Evolutionary conservation across 2,113 vertebrate species (phyloP).

Genomic region (Zapus hudsonius): DNA sequence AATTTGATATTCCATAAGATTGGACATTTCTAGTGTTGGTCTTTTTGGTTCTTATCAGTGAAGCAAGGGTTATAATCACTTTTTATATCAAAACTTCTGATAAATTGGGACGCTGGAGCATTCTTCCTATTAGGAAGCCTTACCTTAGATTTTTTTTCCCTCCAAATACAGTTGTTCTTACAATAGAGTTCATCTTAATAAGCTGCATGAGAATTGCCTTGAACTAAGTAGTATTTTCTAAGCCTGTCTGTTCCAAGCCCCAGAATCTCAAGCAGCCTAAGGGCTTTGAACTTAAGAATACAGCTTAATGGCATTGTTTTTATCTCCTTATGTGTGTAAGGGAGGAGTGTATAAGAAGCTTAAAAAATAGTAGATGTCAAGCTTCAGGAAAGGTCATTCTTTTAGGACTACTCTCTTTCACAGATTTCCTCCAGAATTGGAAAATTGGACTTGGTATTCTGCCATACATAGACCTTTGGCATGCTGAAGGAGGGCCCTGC

Average conservation of each 20-base stretch:
- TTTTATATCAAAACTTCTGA: slow-evolving; percentile 81
- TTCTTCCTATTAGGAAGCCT: slow-evolving; percentile 77
- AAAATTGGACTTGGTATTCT: slow-evolving; percentile 41
- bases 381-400: slow-evolving; percentile 84
- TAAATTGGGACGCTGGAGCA: slow-evolving; percentile 64
- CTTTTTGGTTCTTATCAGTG: slow-evolving; percentile 78
- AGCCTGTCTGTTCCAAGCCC: slow-evolving; percentile 75
- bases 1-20: slow-evolving; percentile 84
- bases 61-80: slow-evolving; percentile 84
- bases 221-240: slow-evolving; percentile 82
- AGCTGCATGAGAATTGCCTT: slow-evolving; percentile 83
- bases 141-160: slow-evolving; percentile 80
- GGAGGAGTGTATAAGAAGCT: slow-evolving; percentile 84
- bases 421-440: slow-evolving; percentile 78
- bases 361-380: slow-evolving; percentile 85
- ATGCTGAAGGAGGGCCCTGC: slow-evolving; percentile 68
- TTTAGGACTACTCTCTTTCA: slow-evolving; percentile 81
- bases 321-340: slow-evolving; percentile 85
- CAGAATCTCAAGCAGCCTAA: slow-evolving; percentile 80
- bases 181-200: slow-evolving; percentile 83
- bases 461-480: slow-evolving; percentile 55
- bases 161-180: slow-evolving; percentile 81
- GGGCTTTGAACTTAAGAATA: slow-evolving; percentile 84
- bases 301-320: slow-evolving; percentile 81
- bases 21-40: slow-evolving; percentile 86